A percentile compares a stretch with the other conserved stretches of the same genome.
These are phyloP conservation scores for Zygothrica quintamaculata DNA, from an alignment of 2,888 invertebrate genomes.

Conservation along the genomic window DNA sequence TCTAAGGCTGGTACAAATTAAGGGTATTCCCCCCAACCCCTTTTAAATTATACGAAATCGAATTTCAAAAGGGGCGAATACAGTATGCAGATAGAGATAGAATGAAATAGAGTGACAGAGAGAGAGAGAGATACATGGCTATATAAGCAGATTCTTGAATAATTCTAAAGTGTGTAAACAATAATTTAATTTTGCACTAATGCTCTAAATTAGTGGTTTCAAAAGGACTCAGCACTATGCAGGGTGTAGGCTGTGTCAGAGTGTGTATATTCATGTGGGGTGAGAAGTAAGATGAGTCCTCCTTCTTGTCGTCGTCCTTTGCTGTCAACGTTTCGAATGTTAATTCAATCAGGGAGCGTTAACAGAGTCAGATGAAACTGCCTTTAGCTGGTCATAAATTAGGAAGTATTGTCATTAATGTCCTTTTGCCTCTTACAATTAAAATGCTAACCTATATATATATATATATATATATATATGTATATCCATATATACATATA, in stretches of 20 bases:
- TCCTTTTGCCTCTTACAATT: conserved; percentile 44
- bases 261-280: neutral
- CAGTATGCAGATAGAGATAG: neutral
- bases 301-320: too few species aligned
- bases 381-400: conserved; percentile 7
- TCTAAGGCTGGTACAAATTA: conserved; percentile 36
- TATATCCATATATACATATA: neutral
- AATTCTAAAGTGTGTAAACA: conserved; percentile 69
- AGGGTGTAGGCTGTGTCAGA: neutral
- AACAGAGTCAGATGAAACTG: conserved; percentile 5
- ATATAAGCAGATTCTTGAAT: conserved; percentile 31
- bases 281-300: too few species aligned
- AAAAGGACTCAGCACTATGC: conserved; percentile 9
- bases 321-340: conserved; percentile 15
- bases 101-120: conserved; percentile 2
- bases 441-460: conserved; percentile 25
- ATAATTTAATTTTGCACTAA: conserved; percentile 82
- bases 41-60: conserved; percentile 56
- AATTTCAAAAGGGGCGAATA: conserved; percentile 27
- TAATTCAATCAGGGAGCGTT: conserved; percentile 38
- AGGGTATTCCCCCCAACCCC: conserved; percentile 24
- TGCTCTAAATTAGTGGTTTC: conserved; percentile 82
- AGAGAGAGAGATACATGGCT: neutral
- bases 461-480: neutral
- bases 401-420: conserved; percentile 40